Conservation (phyloP, 2,888 invertebrate genomes). For the Amphipoea oculea region DNA sequence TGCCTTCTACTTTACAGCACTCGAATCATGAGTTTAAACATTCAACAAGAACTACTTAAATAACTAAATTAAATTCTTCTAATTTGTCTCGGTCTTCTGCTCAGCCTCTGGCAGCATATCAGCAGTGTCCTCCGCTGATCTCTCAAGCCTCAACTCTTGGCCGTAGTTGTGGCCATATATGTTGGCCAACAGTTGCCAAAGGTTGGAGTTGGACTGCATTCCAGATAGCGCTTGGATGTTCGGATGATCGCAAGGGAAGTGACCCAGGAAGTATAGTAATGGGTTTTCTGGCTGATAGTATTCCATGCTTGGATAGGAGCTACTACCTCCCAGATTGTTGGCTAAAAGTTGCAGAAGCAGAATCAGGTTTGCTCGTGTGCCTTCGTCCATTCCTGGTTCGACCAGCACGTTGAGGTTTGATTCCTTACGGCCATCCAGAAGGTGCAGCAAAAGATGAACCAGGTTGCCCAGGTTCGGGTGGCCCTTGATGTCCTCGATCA, state of each 20-base stretch:
- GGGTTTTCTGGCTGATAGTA: constrained; percentile 53
- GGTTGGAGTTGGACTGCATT: constrained; percentile 28
- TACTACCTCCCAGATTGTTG: constrained; percentile 30
- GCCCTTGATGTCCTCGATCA: neutral
- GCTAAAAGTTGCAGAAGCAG: constrained; percentile 46
- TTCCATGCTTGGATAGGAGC: constrained; percentile 21
- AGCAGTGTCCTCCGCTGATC: constrained; percentile 42
- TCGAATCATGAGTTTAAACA: neutral
- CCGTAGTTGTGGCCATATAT: constrained; percentile 41
- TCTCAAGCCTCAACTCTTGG: constrained; percentile 24
- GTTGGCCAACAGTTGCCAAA: constrained; percentile 48
- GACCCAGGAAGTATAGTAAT: constrained; percentile 54
- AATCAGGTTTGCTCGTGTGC: constrained; percentile 32
- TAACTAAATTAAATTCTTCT: neutral
- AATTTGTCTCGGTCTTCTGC: neutral
- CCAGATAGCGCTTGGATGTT: constrained; percentile 39
- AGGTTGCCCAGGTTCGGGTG: constrained; percentile 28
- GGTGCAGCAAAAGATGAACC: constrained; percentile 24
- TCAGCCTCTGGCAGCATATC: constrained; percentile 5
- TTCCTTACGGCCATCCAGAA: constrained; percentile 30
- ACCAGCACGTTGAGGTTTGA: constrained; percentile 46
- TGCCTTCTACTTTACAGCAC: neutral
- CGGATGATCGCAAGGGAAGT: constrained; percentile 59
- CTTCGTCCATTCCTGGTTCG: constrained; percentile 50
- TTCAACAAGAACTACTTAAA: neutral